These are phyloP conservation scores for Diacarnus erythraeanus DNA, from an alignment of 37 sponge, comb jelly and placozoan genomes.

Conservation along the genomic window DNA sequence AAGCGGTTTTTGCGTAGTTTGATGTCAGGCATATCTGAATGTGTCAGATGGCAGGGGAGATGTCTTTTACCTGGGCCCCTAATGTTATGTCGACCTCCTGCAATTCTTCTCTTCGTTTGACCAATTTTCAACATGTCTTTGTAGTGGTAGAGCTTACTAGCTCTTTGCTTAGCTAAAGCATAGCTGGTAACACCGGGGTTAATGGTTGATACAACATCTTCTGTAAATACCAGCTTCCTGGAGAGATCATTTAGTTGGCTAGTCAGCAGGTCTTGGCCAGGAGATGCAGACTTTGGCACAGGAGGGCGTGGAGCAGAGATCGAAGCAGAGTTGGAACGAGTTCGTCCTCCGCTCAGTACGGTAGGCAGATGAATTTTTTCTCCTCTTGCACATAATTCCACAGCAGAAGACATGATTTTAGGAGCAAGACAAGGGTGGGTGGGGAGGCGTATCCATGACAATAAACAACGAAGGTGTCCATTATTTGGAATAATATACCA, in stretches of 20 bases:
- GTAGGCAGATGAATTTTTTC: neutral
- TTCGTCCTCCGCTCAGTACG: neutral
- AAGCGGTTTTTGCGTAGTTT: neutral
- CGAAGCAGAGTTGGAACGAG: neutral
- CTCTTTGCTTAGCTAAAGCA: constrained; percentile 2
- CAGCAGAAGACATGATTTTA: neutral
- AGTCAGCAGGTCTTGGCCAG: neutral
- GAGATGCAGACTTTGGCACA: neutral
- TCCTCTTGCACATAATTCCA: constrained; percentile 31
- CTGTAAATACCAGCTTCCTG: constrained; percentile 31
- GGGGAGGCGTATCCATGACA: neutral
- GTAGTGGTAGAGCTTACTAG: neutral
- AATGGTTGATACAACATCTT: constrained; percentile 38
- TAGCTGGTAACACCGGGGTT: constrained; percentile 37
- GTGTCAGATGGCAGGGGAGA: constrained; percentile 36
- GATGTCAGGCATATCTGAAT: too few species aligned
- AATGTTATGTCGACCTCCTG: constrained; percentile 25
- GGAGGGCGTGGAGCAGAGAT: neutral
- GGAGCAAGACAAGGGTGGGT: too few species aligned
- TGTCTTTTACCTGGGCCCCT: constrained; percentile 31
- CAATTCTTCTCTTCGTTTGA: neutral
- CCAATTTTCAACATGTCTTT: neutral
- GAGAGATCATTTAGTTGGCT: constrained; percentile 23
- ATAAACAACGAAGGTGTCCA: neutral
- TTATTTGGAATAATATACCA: neutral